Conservation (phyloP, 2,797 vertebrate species). For the Xenentodon cancila region DNA sequence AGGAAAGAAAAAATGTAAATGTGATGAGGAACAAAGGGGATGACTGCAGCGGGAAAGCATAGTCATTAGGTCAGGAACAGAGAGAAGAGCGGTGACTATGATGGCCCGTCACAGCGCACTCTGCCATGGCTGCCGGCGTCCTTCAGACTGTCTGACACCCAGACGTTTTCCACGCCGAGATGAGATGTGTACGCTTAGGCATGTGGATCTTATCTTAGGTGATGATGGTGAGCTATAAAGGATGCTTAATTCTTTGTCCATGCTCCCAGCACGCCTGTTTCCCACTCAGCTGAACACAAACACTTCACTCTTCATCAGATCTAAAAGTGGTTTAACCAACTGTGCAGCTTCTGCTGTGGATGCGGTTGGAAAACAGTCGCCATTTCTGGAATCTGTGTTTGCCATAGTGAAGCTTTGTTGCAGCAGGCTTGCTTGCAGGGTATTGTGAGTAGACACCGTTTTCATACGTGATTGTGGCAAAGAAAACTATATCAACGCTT, state of each 20-base stretch:
- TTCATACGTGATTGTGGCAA: neutral
- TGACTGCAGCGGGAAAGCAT: no score
- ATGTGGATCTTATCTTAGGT: slow-evolving; percentile 22
- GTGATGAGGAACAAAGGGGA: no score
- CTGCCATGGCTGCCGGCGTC: no score
- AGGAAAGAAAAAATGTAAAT: no score
- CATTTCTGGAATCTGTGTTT: slow-evolving; percentile 22
- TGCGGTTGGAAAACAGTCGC: slow-evolving; percentile 21
- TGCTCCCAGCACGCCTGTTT: slow-evolving; percentile 8
- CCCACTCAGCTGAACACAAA: slow-evolving; percentile 36
- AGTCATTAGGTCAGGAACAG: no score
- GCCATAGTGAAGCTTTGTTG: slow-evolving; percentile 15
- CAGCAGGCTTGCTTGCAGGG: slow-evolving; percentile 22
- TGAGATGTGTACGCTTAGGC: neutral
- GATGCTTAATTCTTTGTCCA: slow-evolving; percentile 30
- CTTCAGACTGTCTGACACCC: no score
- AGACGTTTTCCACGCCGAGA: neutral
- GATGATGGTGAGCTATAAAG: slow-evolving; percentile 32
- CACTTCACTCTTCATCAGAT: slow-evolving; percentile 48
- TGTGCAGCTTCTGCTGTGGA: slow-evolving; percentile 32
- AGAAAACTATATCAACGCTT: no score
- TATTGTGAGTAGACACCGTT: slow-evolving; percentile 8
- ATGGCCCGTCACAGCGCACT: no score
- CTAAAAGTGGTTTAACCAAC: slow-evolving; percentile 48
- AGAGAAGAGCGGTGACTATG: no score